Base-by-base conservation (phyloP, 2,888 invertebrate genomes). In the Sarcophaga carnaria region DNA sequence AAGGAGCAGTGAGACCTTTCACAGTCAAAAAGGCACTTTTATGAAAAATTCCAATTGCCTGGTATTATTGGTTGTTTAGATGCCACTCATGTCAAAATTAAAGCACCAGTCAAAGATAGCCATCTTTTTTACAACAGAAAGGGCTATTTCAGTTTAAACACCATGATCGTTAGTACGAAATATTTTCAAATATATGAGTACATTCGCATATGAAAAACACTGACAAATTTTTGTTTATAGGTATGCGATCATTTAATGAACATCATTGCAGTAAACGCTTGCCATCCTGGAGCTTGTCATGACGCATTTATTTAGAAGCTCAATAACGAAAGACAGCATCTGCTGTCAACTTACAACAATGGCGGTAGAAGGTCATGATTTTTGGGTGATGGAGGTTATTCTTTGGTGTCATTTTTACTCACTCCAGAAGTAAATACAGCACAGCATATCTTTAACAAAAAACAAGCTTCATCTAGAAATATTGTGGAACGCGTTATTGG, bases 401-500 rank as follows among this genome's bases (percentile, higher is more conserved):
- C 60, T 20, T 20, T 20, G n/a, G 60, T 20, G 60, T 20, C 60
- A 60, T 60, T 60, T 22, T 62, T 62, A 20, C 62, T 62, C n/a
- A 81, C 70, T 49, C 45, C 62, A 22, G 59, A 17, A 22, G 14
- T 22, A 22, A 37, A 60, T 22, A 67, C 80, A 25, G 20, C 3
- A 37, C 17, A 74, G 20, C 69, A 81, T 14, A 74, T 59, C n/a
- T 81, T 75, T 47, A 81, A 81, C 49, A 49, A 45, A 25, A n/a
- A 12, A 14, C 81, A 75, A 70, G 17, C 67, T 22, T 69, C 74
- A 60, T 75, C 69, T 22, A 74, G 75, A 12, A 81, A 81, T 45
- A 81, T 75, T n/a, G 63, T 74, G n/a, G 67, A 80, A 37, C 25
- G 74, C 17, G 59, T 54, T 59, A 74, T 80, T 54, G 80, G 74